A percentile compares a stretch with the other conserved stretches of the same genome.
phyloP scores from a whole-genome alignment of 2,113 vertebrate genomes.

The Lepus timidus region DNA sequence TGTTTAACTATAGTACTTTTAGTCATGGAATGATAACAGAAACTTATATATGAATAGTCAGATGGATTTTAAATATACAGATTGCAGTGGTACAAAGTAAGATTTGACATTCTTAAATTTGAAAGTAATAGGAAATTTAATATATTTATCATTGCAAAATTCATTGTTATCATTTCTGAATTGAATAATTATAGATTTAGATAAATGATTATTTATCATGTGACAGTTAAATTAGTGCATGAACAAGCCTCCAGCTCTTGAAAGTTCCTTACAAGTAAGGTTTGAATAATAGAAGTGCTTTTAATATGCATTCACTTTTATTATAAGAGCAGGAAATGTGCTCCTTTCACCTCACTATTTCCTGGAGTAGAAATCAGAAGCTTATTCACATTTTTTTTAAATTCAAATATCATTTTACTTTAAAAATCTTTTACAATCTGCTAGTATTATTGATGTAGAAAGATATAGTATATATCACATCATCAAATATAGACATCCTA shows the following conservation, averaged over 20 bases:
- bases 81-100: not conserved
- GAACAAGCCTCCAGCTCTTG: not conserved
- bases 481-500: not conserved
- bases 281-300: not conserved
- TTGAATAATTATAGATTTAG: not conserved
- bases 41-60: not conserved
- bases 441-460: not conserved
- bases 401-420: not conserved
- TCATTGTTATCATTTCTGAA: not conserved
- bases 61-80: not conserved
- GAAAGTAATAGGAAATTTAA: not conserved
- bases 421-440: not conserved
- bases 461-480: not conserved
- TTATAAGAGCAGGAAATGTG: no score
- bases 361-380: fast-evolving
- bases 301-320: not conserved
- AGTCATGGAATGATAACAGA: not conserved
- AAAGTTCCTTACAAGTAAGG: not conserved
- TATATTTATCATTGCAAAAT: not conserved
- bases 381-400: constrained; percentile 5
- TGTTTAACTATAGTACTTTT: not conserved
- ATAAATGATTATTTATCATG: not conserved
- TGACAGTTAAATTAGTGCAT: not conserved
- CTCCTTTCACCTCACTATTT: not conserved
- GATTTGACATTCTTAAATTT: not conserved